Conservation (phyloP, 2,113 vertebrate species). For the Neofelis nebulosa region DNA sequence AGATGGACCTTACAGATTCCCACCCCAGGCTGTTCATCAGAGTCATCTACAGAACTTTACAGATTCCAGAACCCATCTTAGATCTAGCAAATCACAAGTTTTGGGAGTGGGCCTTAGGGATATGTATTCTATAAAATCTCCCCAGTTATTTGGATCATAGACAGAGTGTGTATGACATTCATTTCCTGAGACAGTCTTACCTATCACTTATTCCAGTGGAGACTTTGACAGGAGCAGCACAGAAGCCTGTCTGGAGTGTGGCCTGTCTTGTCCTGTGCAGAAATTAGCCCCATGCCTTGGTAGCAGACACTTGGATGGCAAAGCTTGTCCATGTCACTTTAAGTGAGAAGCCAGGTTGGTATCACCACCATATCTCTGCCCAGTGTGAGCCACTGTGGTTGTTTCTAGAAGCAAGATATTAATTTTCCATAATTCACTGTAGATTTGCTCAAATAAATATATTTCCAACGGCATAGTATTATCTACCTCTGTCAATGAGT, state of each 20-base stretch:
- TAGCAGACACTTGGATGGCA: background rate
- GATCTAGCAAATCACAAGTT: background rate
- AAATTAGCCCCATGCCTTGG: background rate
- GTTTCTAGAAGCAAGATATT: background rate
- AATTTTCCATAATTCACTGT: slow-evolving; percentile 21
- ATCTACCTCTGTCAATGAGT: slow-evolving; percentile 17
- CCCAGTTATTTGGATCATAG: background rate
- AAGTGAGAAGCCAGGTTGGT: background rate
- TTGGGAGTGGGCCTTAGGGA: background rate
- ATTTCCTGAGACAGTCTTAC: background rate
- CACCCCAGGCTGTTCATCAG: background rate
- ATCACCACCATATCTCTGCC: background rate
- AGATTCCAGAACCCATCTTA: background rate
- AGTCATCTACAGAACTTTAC: background rate
- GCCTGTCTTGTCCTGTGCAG: background rate
- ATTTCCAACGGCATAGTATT: background rate
- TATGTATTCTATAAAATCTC: background rate
- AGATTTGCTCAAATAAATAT: slow-evolving; percentile 38
- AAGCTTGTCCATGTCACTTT: background rate
- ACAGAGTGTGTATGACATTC: background rate
- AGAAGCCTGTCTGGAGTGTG: background rate
- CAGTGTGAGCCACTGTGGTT: background rate
- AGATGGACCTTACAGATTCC: background rate
- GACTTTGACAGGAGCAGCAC: background rate
- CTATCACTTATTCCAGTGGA: background rate